Percentiles rank a stretch among this genome's conserved stretches.
Evolutionary conservation across 2,113 vertebrate species (phyloP).

Genomic region (Lethenteron reissneri): DNA sequence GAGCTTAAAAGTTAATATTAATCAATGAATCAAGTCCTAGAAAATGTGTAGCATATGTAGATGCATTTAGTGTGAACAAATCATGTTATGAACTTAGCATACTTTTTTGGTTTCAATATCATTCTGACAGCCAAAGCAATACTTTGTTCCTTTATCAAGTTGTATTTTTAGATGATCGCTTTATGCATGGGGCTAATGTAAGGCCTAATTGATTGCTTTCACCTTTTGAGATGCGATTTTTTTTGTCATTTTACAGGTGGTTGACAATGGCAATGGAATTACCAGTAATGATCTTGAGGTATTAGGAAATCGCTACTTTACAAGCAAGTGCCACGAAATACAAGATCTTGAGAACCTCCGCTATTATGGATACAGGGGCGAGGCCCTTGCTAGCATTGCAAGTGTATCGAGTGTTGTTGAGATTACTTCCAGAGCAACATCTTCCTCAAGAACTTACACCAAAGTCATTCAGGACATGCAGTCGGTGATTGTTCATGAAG

Average conservation of each 20-base stretch:
- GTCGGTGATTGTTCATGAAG: conserved; percentile 31
- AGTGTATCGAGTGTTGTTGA: conserved; percentile 47
- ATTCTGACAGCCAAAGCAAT: no score
- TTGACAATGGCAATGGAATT: conserved; percentile 68
- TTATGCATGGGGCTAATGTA: no score
- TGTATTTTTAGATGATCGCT: no score
- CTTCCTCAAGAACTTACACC: conserved; percentile 38
- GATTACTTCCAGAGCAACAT: conserved; percentile 42
- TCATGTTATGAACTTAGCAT: no score
- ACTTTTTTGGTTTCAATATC: no score
- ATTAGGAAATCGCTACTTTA: conserved; percentile 49
- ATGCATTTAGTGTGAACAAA: no score
- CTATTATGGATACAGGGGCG: conserved; percentile 69
- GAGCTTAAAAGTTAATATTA: no score
- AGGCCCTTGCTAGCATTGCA: conserved; percentile 62
- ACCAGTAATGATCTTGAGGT: conserved; percentile 33
- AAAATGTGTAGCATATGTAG: no score
- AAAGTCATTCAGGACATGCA: conserved; percentile 54
- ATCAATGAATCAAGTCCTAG: no score
- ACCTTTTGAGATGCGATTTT: no score
- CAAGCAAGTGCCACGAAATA: conserved; percentile 53
- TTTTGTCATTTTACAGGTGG: conserved; percentile 47
- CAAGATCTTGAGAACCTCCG: conserved; percentile 45
- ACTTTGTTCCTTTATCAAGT: no score
- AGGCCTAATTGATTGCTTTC: no score